phyloP scores from a whole-genome alignment of 2,888 invertebrate genomes.

The Cephus nigrinus region DNA sequence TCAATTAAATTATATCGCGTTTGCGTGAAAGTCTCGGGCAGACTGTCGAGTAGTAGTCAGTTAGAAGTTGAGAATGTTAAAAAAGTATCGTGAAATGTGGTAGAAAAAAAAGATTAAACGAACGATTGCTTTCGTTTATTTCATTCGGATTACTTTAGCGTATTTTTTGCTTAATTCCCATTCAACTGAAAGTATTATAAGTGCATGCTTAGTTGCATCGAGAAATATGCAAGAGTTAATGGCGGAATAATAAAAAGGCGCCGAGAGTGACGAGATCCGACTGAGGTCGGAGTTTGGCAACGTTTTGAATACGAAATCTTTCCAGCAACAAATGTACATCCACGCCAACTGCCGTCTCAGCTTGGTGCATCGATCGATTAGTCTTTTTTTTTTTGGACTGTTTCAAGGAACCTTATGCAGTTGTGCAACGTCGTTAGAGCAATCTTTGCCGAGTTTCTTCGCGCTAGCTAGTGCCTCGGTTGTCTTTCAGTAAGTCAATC shows the following conservation, averaged over 20 bases:
- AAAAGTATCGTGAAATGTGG: background rate
- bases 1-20: background rate
- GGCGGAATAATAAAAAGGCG: conserved; percentile 22
- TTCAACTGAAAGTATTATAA: background rate
- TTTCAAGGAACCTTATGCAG: background rate
- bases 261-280: conserved; percentile 9
- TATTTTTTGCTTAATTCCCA: background rate
- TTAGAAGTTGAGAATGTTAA: background rate
- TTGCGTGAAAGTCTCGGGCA: background rate
- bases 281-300: conserved; percentile 2
- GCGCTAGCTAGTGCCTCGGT: background rate
- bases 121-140: background rate
- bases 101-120: background rate
- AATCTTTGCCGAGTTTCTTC: background rate
- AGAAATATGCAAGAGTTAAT: conserved; percentile 26
- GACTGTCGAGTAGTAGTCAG: background rate
- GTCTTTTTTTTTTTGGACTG: background rate
- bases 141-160: background rate
- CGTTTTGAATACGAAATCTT: conserved; percentile 24
- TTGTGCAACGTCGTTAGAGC: background rate
- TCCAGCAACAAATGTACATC: background rate
- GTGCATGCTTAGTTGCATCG: conserved; percentile 15
- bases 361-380: background rate
- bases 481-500: background rate
- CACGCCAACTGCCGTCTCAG: background rate